These are phyloP conservation scores for Ametastegia equiseti DNA, from an alignment of 2,888 invertebrate genomes.

Conservation along the genomic window DNA sequence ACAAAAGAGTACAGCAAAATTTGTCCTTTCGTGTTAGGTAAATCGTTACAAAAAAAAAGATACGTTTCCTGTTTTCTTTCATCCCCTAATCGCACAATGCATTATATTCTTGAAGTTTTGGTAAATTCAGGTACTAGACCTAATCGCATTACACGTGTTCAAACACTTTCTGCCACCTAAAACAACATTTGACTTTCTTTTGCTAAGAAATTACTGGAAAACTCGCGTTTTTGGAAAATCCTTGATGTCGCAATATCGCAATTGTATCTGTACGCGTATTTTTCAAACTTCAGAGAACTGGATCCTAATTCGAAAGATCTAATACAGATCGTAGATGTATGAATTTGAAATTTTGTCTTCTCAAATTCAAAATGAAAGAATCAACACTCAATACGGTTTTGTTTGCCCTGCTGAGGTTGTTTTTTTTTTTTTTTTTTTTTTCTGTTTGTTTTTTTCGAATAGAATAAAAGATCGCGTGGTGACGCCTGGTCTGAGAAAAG, in stretches of 20 bases:
- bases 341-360: too few species aligned
- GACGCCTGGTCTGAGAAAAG: not conserved
- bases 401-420: too few species aligned
- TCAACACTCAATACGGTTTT: too few species aligned
- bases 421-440: too few species aligned
- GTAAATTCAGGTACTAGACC: not conserved
- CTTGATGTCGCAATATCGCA: not conserved
- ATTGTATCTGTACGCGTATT: too few species aligned
- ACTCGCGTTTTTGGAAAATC: not conserved
- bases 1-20: conserved; percentile 19
- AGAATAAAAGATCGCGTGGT: not conserved
- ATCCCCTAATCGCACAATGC: not conserved
- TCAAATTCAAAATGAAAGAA: too few species aligned
- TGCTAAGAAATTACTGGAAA: not conserved
- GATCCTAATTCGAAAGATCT: not conserved
- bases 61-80: conserved; percentile 23
- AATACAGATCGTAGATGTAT: too few species aligned
- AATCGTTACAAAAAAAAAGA: not conserved
- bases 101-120: not conserved
- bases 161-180: not conserved
- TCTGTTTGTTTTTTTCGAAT: not conserved
- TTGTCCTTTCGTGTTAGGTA: not conserved
- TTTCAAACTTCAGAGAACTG: not conserved
- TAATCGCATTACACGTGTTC: conserved; percentile 26
- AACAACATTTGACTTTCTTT: not conserved